Base-by-base conservation (phyloP, 2,888 invertebrate genomes). In the Orthosia cruda region DNA sequence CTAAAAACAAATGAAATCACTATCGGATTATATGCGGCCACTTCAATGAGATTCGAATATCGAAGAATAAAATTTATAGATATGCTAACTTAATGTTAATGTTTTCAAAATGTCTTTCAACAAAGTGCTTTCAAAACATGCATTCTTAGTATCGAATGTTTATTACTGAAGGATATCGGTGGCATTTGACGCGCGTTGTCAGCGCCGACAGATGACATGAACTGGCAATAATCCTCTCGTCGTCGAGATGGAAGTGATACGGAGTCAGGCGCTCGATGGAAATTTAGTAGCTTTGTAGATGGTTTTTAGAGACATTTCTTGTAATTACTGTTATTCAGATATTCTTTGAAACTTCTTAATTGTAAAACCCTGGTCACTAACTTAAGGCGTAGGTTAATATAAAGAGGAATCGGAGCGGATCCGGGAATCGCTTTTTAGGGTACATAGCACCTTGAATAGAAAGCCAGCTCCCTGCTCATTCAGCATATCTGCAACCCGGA, bases 151-250 rank as follows among this genome's bases (percentile, higher is more conserved):
- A 50, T 57, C 18, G 18, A 20, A 13, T 11, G 55, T 49, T 50
- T 26, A 12, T 2, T 5, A 58, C 15, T 32, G 61, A 50, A 66
- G 59, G 20, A 23, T 73, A 71, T 70, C 64, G 50, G 62, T 72
- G 62, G 47, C 45, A 49, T 54, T 75, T 69, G 73, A 75, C 65
- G 32, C 61, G 47, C 57, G 67, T 20, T 67, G 85, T 74, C 73
- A 23, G 40, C 23, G 23, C 7, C 4, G 63, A 80, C 63, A 57
- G 66, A 54, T 55, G 50, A 69, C 62, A 57, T 64, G 65, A 62
- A 65, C 59, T 55, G 54, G 50, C 74, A 74, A 49, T 82, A 55
- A 72, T 69, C 23, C 23, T 58, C 45, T 40, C 47, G 55, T 23
- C 47, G 23, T n/a, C 40, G 57, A 65, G 12, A 74, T 74, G 32